Evolutionary conservation across 2,888 invertebrate genomes (phyloP), one percentile per base, ranked within the genome.

Genomic region (Mimachlamys varia): DNA sequence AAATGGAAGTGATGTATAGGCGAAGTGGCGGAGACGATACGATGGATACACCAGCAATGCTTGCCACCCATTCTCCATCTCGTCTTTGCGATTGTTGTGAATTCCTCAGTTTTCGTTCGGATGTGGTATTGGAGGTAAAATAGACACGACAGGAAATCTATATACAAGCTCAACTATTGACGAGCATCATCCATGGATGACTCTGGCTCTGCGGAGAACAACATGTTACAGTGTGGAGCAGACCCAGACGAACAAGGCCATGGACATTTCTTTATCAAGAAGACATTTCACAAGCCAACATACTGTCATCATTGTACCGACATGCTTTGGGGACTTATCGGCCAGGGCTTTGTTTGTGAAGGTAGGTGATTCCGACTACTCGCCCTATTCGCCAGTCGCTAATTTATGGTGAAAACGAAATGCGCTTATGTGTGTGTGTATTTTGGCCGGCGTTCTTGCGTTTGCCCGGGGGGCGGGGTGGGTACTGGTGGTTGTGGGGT

Each of bases 261-360:
- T 97, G 99, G 99, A 97, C 99, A 99, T 98, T 99, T 98, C 98
- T 99, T 99, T 98, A 98, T 98, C 97, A 99, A 99, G 98, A 99
- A 99, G 98, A 99, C 99, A 97, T 99, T 99, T 98, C 99, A 99
- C 98, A 99, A 99, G 98, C 99, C 99, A 97, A 99, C 99, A 96
- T 99, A 99, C 98, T 99, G 99, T 98, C 99, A 99, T 98, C 99
- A 99, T 98, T 99, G 99, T 98, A 99, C 99, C 97, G 99, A 99
- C 97, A 98, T 99, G 98, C 98, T 99, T 97, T 99, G 99, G 99
- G 99, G 99, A 97, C 98, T 99, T 97, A 99, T 99, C 97, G 99
- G 99, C 97, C 99, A 99, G 97, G 99, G 99, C 97, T 99, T 98
- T 98, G 98, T 99, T 97, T 99, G 99, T 98, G 99, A 99, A 98